Percentiles rank a stretch among this genome's conserved stretches.
Evolutionary conservation across 1,140 invertebrate species (phyloP).

Genomic region (Drosophila dunni): DNA sequence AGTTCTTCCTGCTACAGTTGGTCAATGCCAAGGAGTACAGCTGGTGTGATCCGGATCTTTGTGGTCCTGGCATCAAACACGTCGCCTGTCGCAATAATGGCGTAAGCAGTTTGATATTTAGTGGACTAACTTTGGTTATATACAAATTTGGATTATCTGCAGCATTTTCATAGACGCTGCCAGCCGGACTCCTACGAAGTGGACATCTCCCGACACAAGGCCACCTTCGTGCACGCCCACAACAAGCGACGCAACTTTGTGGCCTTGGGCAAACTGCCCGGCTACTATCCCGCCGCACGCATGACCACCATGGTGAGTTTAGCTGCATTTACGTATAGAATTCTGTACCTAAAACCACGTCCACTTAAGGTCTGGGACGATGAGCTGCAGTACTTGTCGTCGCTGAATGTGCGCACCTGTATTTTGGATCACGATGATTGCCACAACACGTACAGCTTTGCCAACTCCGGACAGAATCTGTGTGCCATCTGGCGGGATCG

Average conservation of each 20-base stretch:
- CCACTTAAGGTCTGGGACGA: constrained; percentile 75
- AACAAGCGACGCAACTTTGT: constrained; percentile 78
- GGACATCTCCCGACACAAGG: constrained; percentile 65
- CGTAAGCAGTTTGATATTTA: constrained; percentile 46
- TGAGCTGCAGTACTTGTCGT: constrained; percentile 79
- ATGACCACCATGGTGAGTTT: constrained; percentile 81
- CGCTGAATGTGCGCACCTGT: constrained; percentile 76
- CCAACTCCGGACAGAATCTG: constrained; percentile 77
- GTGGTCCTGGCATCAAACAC: constrained; percentile 57
- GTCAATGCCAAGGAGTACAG: constrained; percentile 48
- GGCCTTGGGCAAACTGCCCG: constrained; percentile 71
- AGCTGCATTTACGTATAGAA: background rate
- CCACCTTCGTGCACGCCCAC: constrained; percentile 72
- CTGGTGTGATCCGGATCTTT: constrained; percentile 76
- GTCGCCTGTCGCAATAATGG: constrained; percentile 76
- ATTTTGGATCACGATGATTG: constrained; percentile 80
- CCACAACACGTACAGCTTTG: constrained; percentile 76
- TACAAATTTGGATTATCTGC: constrained; percentile 1
- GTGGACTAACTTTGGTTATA: background rate
- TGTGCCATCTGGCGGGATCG: constrained; percentile 70
- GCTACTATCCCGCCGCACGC: constrained; percentile 76
- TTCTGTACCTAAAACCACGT: background rate
- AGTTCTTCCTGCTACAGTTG: constrained; percentile 50
- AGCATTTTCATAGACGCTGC: constrained; percentile 70
- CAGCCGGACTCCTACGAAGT: constrained; percentile 72